Evolutionary conservation across 30 jellyfish, hydroid and myxozoan genomes (phyloP).

Genomic region (Mastigias papua): DNA sequence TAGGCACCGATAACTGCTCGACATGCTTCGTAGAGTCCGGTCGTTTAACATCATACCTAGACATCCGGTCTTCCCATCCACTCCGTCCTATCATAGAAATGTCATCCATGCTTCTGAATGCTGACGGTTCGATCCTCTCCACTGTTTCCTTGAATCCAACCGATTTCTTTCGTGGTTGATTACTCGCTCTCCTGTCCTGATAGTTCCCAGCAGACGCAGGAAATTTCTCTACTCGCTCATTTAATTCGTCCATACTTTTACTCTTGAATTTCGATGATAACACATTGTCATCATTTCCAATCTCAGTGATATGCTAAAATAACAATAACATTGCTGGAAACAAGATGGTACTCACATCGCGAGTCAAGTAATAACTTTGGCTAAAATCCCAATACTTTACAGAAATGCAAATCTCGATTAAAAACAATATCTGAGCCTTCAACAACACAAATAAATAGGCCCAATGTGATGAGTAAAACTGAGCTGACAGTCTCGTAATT

Average conservation of each 20-base stretch:
- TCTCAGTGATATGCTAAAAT: conserved; percentile 1
- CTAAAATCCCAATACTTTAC: too few relatives aligned
- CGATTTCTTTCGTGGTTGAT: conserved; percentile 43
- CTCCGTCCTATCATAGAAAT: conserved; percentile 62
- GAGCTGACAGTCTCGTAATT: too few relatives aligned
- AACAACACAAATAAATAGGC: too few relatives aligned
- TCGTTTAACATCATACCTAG: conserved; percentile 2
- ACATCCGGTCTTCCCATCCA: conserved; percentile 59
- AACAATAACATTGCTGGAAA: background rate
- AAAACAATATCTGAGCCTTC: too few relatives aligned
- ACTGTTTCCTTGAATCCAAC: conserved; percentile 78
- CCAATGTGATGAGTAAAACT: too few relatives aligned
- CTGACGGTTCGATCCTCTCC: conserved; percentile 60
- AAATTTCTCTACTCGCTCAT: conserved; percentile 16
- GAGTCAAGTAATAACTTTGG: background rate
- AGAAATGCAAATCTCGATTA: too few relatives aligned
- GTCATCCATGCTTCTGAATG: conserved; percentile 60
- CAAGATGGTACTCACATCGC: background rate
- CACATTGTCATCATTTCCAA: background rate
- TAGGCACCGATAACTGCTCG: conserved; percentile 5
- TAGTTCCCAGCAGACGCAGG: background rate
- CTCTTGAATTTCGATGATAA: conserved; percentile 51
- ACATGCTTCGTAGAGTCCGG: background rate
- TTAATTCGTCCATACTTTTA: conserved; percentile 54
- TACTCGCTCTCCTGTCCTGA: conserved; percentile 21